Evolutionary conservation across 1,140 invertebrate genomes (phyloP), one percentile per base, ranked within the genome.

Genomic region (Ganaspis sp.): DNA sequence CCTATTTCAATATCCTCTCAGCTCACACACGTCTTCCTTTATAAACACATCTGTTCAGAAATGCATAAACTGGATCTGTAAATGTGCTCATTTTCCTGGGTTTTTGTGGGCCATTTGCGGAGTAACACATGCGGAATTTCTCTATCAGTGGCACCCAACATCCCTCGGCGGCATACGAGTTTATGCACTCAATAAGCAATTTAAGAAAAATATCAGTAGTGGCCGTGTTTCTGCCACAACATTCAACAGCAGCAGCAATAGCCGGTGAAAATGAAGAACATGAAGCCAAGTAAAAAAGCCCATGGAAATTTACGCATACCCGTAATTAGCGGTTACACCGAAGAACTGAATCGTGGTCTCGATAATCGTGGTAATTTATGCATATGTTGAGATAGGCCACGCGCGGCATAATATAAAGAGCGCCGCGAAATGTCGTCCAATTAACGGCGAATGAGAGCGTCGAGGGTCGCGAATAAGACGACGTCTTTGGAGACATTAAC

Each of bases 391-490:
- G 86, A 89, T 89, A 88, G 86, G 86, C 84, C 85, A 85, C 82
- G 83, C 82, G 85, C 84, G 87, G 78, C 80, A 78, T 85, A 88
- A 85, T 84, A 87, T 85, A 88, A 87, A 86, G 83, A 83, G 80
- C 81, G 83, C 84, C 83, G 87, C 86, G 86, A 89, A 89, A 89
- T 88, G 87, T 89, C 87, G 86, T 84, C 89, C 89, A 89, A 90
- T 90, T 89, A 90, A 90, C 87, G 83, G 88, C 84, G 87, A 89
- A 89, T 89, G 88, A 87, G 87, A 89, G 88, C 86, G 85, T 75
- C 78, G 85, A 86, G 85, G 54, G 54, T 79, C 70, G 75, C 70
- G 74, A 77, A 76, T 78, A 49, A 49, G 45, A 78, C 78, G 74
- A 74, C 76, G 80, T 26, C 77, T 77, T 42, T 74, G 78, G 81